phyloP scores from a whole-genome alignment of 2,888 invertebrate genomes.

The Tetrapedia diversipes region DNA sequence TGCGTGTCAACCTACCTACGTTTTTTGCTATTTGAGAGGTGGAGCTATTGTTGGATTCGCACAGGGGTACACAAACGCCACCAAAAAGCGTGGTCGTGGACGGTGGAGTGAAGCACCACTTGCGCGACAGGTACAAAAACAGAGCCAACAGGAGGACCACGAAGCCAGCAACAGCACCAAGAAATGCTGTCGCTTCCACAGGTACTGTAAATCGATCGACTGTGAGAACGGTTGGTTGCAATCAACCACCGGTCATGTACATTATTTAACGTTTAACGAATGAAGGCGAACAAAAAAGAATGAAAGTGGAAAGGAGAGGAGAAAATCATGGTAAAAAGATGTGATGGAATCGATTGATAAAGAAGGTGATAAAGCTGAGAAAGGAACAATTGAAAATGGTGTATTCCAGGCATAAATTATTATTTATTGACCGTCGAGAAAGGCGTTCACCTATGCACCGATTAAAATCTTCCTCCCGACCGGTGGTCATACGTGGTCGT shows the following conservation, averaged over 20 bases:
- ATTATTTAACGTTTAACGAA: constrained; percentile 23
- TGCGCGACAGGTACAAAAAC: constrained; percentile 93
- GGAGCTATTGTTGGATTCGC: constrained; percentile 79
- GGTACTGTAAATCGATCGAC: constrained; percentile 84
- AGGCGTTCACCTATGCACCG: constrained; percentile 56
- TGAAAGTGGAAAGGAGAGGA: background rate
- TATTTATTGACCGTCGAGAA: constrained; percentile 28
- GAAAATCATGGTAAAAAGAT: background rate
- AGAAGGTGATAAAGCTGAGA: background rate
- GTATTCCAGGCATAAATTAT: constrained; percentile 19
- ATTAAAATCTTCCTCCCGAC: constrained; percentile 31
- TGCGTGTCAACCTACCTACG: constrained; percentile 72
- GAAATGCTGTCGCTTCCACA: constrained; percentile 93
- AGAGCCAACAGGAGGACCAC: constrained; percentile 92
- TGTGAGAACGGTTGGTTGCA: background rate
- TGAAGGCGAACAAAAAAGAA: background rate
- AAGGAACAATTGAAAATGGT: constrained; percentile 2
- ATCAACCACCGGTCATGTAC: background rate
- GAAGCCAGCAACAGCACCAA: constrained; percentile 94
- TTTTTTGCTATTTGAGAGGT: constrained; percentile 78
- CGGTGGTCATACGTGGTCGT: constrained; percentile 30
- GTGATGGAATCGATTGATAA: background rate
- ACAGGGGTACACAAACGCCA: constrained; percentile 83
- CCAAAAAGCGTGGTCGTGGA: constrained; percentile 82
- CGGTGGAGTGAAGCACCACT: constrained; percentile 87